Percentiles rank a stretch among this genome's conserved stretches.
Conservation (phyloP, 1,140 invertebrate species). For the Drosophila auraria region DNA sequence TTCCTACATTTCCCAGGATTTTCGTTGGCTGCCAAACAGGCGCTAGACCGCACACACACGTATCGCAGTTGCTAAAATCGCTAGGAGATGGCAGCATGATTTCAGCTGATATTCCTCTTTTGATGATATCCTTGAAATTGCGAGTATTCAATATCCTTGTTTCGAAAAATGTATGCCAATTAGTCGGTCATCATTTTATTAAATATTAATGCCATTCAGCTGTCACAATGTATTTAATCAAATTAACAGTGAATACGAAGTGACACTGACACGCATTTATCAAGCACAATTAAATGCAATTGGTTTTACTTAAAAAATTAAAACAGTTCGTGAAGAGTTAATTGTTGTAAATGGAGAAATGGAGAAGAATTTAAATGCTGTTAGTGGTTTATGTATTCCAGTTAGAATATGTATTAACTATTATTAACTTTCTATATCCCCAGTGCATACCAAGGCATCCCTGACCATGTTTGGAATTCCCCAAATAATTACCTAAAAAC, state of each 20-base stretch:
- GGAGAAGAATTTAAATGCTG: background rate
- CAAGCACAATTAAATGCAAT: background rate
- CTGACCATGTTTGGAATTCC: background rate
- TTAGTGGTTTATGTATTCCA: too few species aligned
- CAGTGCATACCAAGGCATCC: too few species aligned
- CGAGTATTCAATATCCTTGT: background rate
- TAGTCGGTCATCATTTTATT: background rate
- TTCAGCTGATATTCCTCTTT: background rate
- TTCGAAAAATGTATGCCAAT: background rate
- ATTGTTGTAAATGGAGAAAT: background rate
- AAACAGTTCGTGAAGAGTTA: background rate
- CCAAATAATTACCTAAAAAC: background rate
- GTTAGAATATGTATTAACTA: too few species aligned
- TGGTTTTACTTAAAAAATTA: background rate
- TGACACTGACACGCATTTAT: background rate
- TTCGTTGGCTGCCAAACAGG: constrained; percentile 45
- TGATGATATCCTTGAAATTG: background rate
- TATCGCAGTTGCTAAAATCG: constrained; percentile 4
- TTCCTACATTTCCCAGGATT: constrained; percentile 6
- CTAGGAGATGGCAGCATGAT: constrained; percentile 42
- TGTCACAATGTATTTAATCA: constrained; percentile 5
- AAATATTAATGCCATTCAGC: background rate
- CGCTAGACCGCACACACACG: constrained; percentile 15
- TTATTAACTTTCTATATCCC: too few species aligned
- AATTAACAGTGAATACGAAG: background rate